Evolutionary conservation across 2,797 vertebrate species (phyloP).

Genomic region (Phrynocephalus guinanensis): DNA sequence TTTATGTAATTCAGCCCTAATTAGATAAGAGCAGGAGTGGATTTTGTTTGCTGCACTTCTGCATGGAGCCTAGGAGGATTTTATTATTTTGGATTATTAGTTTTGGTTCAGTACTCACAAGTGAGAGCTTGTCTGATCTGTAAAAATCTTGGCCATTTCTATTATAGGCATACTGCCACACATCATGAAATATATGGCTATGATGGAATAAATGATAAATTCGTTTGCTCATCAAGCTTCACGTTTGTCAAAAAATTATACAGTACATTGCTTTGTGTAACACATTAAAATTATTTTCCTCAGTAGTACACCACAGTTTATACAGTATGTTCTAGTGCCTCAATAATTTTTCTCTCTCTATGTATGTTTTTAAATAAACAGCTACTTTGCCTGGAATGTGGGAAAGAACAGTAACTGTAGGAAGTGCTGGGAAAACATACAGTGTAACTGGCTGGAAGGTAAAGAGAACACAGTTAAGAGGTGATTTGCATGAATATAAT

Average conservation of each 20-base stretch:
- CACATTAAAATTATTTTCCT: not conserved
- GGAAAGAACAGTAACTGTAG: constrained; percentile 93
- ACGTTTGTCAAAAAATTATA: too few relatives aligned
- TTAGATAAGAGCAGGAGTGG: not conserved
- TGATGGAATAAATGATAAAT: too few relatives aligned
- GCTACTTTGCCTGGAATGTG: constrained; percentile 96
- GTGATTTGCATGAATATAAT: not conserved
- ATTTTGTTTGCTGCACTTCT: constrained; percentile 31
- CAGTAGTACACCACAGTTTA: not conserved
- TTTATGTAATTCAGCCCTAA: not conserved
- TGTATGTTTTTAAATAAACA: constrained; percentile 61
- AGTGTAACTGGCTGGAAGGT: constrained; percentile 98
- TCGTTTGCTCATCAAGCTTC: too few relatives aligned
- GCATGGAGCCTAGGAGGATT: not conserved
- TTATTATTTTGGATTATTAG: not conserved
- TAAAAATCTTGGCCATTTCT: not conserved
- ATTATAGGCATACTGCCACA: too few relatives aligned
- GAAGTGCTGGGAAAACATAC: constrained; percentile 95
- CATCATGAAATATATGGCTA: not conserved
- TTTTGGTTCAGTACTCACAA: not conserved
- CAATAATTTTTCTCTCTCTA: not conserved
- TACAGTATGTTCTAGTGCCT: constrained; percentile 29
- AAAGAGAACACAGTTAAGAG: constrained; percentile 48
- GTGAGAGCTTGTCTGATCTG: not conserved
- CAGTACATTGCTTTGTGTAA: constrained; percentile 24